phyloP scores from a whole-genome alignment of 2,113 vertebrate species.

The Barnardius zonarius region DNA sequence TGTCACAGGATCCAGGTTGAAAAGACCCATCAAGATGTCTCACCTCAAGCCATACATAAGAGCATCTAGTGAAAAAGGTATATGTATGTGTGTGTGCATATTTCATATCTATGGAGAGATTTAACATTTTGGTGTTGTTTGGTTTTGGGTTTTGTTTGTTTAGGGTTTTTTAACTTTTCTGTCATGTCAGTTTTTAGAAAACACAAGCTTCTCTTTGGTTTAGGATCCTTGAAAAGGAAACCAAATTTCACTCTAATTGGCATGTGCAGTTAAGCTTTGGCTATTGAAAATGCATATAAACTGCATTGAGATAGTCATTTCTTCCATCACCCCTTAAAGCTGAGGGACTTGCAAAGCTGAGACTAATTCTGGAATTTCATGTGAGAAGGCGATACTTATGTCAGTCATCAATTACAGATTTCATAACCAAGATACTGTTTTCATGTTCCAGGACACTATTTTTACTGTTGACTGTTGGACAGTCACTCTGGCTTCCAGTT shows the following conservation, averaged over 20 bases:
- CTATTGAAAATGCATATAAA: neutral
- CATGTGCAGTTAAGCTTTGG: neutral
- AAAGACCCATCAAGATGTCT: slow-evolving; percentile 77
- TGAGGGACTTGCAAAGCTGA: neutral
- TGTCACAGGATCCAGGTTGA: slow-evolving; percentile 62
- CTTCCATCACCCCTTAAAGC: neutral
- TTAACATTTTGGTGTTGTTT: neutral
- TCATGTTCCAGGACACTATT: rapidly evolving
- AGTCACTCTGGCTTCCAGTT: neutral
- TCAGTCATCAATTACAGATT: neutral
- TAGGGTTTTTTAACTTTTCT: neutral
- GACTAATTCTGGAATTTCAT: neutral
- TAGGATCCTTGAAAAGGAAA: neutral
- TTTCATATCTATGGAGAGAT: neutral
- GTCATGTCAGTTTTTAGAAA: neutral
- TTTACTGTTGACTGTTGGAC: neutral
- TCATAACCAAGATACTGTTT: neutral
- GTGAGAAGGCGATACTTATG: neutral
- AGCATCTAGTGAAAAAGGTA: slow-evolving; percentile 62
- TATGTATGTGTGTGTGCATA: neutral
- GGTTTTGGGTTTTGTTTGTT: neutral
- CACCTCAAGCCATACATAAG: slow-evolving; percentile 74
- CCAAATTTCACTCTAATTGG: neutral
- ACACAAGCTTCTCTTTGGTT: neutral
- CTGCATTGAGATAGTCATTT: neutral